Conservation (phyloP, 92 coral and sea anemone species). For the Micromussa lordhowensis region DNA sequence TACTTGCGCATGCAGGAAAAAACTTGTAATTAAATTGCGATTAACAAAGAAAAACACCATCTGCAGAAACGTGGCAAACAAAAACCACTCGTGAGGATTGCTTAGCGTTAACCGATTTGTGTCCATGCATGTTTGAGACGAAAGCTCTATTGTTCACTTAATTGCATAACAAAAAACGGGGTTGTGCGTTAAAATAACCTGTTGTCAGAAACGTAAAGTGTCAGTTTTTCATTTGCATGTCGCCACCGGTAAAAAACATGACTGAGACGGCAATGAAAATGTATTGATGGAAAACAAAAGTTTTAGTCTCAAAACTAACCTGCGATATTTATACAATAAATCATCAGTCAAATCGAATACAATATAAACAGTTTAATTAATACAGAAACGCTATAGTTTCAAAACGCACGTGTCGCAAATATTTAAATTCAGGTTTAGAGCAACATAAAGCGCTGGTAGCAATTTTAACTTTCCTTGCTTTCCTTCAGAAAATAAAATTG, state of each 20-base stretch:
- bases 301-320: not conserved
- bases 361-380: not conserved
- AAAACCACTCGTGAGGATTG: constrained; percentile 8
- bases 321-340: no score
- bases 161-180: not conserved
- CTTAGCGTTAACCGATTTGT: not conserved
- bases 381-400: no score
- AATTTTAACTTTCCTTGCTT: not conserved
- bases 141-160: not conserved
- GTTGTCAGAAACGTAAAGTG: not conserved
- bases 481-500: not conserved
- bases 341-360: not conserved
- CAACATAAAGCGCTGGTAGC: not conserved
- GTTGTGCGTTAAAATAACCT: not conserved
- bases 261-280: not conserved
- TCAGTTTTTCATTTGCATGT: not conserved
- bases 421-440: not conserved
- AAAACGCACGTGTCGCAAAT: not conserved
- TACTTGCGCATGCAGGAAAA: not conserved
- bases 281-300: not conserved
- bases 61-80: not conserved
- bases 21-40: not conserved
- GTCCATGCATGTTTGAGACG: not conserved
- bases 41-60: not conserved
- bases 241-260: not conserved